Base-by-base conservation (phyloP, 2,888 invertebrate genomes). In the Drosophila koepferae region DNA sequence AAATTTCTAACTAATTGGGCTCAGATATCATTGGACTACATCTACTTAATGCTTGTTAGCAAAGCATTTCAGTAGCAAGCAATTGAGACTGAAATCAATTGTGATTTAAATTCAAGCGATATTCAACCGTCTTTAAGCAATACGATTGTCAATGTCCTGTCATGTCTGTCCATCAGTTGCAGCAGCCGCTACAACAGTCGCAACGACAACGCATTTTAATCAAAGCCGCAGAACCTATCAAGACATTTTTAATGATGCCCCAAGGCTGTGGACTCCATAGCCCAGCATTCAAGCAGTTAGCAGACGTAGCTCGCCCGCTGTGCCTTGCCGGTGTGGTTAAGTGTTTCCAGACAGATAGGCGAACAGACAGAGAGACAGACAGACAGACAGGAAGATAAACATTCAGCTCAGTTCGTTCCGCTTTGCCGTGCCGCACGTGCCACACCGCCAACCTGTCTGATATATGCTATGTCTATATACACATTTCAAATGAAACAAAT, bases 161-260 rank as follows among this genome's bases (percentile, higher is more conserved):
- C 43, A 49, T 43, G 51, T 67, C 69, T 59, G 60, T 48, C 66
- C 44, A 12, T 58, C 23, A 67, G 48, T 18, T 20, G 53, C 41
- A 48, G 63, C 23, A 62, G 48, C 46, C 3, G 8, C 40, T 2
- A 1, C 20, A 14, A 6, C 44, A 44, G 20, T 23, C 23, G 46
- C 46, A 54, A 55, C 34, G 51, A 56, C 60, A 66, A 55, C 53
- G 68, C 71, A 86, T 76, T 74, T 65, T 84, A 80, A 85, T 85
- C 83, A 88, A 86, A 89, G 77, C 84, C 89, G 70, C 81, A 77
- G 23, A 71, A 79, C 77, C 81, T 80, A 81, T 86, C 81, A 89
- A 89, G 87, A 89, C 77, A 74, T 77, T 83, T 86, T 89, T 89
- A 88, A 86, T 89, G 88, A 82, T 68, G 68, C 81, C 74, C 72